phyloP scores from a whole-genome alignment of 2,797 vertebrate species.

The Sebastes itinus region DNA sequence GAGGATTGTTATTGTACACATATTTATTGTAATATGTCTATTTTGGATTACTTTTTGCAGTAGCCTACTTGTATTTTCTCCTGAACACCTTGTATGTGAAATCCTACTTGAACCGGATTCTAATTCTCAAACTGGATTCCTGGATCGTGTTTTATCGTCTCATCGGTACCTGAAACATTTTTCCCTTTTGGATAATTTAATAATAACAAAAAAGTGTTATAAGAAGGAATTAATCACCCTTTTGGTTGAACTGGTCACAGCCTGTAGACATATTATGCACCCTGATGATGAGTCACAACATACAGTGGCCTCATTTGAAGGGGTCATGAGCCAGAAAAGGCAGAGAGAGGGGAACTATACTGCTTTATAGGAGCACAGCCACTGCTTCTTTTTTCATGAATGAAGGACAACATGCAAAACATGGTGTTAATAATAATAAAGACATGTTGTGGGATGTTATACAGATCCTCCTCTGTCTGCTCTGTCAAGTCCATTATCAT shows the following conservation, averaged over 20 bases:
- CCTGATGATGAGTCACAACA: constrained; percentile 28
- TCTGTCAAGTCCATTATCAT: background rate
- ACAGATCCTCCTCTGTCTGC: background rate
- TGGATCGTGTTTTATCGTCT: background rate
- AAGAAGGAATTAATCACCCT: background rate
- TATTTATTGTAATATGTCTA: background rate
- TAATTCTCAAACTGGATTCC: background rate
- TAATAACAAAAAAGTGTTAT: background rate
- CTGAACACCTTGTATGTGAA: too few relatives aligned
- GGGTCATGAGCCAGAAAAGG: background rate
- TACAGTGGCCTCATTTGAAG: background rate
- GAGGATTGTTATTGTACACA: too few relatives aligned
- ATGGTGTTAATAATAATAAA: background rate
- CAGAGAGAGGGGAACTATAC: background rate
- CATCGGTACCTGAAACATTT: background rate
- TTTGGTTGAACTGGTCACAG: background rate
- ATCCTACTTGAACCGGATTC: background rate
- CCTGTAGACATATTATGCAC: background rate
- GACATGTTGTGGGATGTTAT: background rate
- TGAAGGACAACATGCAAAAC: background rate
- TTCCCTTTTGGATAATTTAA: background rate
- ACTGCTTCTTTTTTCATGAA: background rate
- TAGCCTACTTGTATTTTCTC: background rate
- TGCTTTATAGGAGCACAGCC: background rate
- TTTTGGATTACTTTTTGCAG: background rate